These are phyloP conservation scores for Drosophila ananassae DNA, from an alignment of 1,140 invertebrate species.

Conservation along the genomic window DNA sequence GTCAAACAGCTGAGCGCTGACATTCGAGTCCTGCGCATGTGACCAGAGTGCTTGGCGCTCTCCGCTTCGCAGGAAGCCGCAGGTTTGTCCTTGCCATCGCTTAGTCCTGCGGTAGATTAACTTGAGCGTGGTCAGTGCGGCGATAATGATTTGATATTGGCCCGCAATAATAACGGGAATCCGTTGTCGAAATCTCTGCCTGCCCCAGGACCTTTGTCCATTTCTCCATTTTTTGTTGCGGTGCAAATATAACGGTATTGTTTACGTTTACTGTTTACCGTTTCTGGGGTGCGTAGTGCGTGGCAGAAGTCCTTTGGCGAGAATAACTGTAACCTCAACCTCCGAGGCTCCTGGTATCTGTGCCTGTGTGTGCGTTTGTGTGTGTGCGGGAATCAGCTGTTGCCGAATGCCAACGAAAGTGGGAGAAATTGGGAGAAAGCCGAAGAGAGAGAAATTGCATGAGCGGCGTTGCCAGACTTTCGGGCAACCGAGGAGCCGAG, in stretches of 20 bases:
- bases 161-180: neutral
- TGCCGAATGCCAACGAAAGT: slow-evolving; percentile 32
- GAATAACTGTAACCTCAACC: slow-evolving; percentile 33
- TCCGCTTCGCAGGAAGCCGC: slow-evolving; percentile 8
- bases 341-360: slow-evolving; percentile 4
- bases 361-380: neutral
- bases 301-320: neutral
- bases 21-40: slow-evolving; percentile 66
- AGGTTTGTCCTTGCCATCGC: slow-evolving; percentile 46
- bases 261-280: slow-evolving; percentile 3
- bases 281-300: neutral
- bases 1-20: slow-evolving; percentile 69
- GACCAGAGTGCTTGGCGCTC: slow-evolving; percentile 45
- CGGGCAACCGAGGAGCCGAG: neutral
- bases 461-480: slow-evolving; percentile 67
- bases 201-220: neutral
- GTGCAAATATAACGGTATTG: neutral
- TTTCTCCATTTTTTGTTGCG: neutral
- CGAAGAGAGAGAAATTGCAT: slow-evolving; percentile 38
- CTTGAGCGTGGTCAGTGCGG: slow-evolving; percentile 69
- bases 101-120: slow-evolving; percentile 78
- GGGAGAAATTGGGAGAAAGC: slow-evolving; percentile 1
- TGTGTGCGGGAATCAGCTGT: slow-evolving; percentile 58
- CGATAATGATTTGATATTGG: slow-evolving; percentile 24
- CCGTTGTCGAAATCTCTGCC: neutral